phyloP scores from a whole-genome alignment of 2,113 vertebrate genomes.

The Lucifuga dentata region DNA sequence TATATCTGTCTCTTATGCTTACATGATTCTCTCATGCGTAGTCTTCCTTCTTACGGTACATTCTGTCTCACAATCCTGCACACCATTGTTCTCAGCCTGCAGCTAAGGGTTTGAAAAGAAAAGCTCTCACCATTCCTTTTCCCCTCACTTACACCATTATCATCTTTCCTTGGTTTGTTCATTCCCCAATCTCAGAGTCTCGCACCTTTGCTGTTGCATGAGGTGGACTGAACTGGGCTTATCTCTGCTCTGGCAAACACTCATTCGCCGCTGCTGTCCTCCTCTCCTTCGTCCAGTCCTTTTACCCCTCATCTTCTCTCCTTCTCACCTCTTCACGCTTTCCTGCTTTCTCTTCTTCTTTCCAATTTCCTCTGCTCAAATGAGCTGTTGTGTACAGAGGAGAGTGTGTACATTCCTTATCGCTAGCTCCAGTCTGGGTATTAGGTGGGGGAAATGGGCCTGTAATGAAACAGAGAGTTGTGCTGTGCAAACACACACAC shows the following conservation, averaged over 20 bases:
- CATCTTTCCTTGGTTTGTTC: conserved; percentile 20
- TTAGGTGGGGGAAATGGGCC: conserved; percentile 68
- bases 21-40: no score
- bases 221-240: conserved; percentile 48
- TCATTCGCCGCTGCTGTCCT: conserved; percentile 36
- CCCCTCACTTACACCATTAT: neutral
- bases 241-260: conserved; percentile 58
- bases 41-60: conserved; percentile 6
- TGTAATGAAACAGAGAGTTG: conserved; percentile 74
- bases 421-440: conserved; percentile 61
- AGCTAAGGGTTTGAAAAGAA: conserved; percentile 5
- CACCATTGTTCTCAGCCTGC: conserved; percentile 15
- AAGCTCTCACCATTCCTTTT: conserved; percentile 33
- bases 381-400: conserved; percentile 74
- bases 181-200: conserved; percentile 52
- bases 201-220: conserved; percentile 30
- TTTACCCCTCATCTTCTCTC: conserved; percentile 52
- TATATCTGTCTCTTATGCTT: neutral
- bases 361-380: conserved; percentile 79
- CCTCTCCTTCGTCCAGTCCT: conserved; percentile 37
- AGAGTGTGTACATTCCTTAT: conserved; percentile 73
- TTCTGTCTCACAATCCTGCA: neutral
- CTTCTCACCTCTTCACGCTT: conserved; percentile 57
- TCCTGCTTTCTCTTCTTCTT: conserved; percentile 72
- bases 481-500: conserved; percentile 62